Conservation (phyloP, 2,797 vertebrate genomes). For the Galago senegalensis region DNA sequence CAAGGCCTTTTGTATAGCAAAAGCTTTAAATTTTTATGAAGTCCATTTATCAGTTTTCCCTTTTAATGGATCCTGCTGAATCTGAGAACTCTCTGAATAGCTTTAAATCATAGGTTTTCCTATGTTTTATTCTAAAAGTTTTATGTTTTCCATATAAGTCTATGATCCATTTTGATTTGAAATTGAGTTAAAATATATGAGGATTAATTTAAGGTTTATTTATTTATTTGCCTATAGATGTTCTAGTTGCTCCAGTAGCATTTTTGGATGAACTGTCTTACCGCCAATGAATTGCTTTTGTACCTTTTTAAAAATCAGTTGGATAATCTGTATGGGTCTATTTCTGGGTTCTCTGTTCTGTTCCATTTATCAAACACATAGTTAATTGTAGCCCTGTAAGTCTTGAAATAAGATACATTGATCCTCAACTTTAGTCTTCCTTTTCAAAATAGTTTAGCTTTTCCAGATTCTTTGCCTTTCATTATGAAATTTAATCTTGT, state of each 20-base stretch:
- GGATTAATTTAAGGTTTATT: background rate
- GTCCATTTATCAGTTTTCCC: background rate
- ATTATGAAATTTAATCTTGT: no score
- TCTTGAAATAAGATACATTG: background rate
- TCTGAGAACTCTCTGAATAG: constrained; percentile 26
- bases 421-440: background rate
- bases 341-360: background rate
- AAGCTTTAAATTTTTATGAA: background rate
- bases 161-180: constrained; percentile 1
- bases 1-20: background rate
- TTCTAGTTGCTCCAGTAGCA: background rate
- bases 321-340: background rate
- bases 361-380: background rate
- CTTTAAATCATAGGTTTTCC: background rate
- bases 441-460: constrained; percentile 1
- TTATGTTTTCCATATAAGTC: background rate
- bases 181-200: background rate
- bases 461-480: constrained; percentile 14
- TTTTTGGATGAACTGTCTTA: background rate
- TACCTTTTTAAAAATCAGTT: background rate
- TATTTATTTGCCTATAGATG: background rate
- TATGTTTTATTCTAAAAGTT: background rate
- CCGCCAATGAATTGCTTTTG: background rate
- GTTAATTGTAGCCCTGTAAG: background rate
- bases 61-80: background rate